These are phyloP conservation scores for Drosophila guanche DNA, from an alignment of 1,140 invertebrate species.

Conservation along the genomic window DNA sequence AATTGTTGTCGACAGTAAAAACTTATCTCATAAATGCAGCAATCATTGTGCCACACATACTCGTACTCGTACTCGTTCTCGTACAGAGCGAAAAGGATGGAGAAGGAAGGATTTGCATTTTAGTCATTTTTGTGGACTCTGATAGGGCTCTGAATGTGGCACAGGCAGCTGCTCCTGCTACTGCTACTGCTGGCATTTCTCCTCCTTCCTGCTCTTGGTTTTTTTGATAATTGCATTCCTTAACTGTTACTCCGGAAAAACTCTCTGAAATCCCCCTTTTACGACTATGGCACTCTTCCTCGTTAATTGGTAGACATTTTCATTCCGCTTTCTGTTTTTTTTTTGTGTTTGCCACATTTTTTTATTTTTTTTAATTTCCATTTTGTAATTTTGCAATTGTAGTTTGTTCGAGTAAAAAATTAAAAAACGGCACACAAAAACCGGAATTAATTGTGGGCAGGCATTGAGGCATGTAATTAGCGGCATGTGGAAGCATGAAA, in stretches of 20 bases:
- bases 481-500: conserved; percentile 35
- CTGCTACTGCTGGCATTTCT: not conserved
- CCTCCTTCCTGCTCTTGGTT: conserved; percentile 9
- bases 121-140: conserved; percentile 9
- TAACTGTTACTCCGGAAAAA: conserved; percentile 21
- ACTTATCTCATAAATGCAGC: conserved; percentile 76
- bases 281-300: conserved; percentile 6
- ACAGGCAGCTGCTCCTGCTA: not conserved
- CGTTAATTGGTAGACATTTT: conserved; percentile 62
- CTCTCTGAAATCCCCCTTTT: conserved; percentile 1
- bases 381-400: conserved; percentile 37
- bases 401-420: conserved; percentile 57
- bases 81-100: not conserved
- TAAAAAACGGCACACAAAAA: conserved; percentile 32
- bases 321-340: conserved; percentile 37
- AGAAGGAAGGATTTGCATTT: conserved; percentile 6
- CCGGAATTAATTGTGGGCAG: conserved; percentile 44
- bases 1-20: conserved; percentile 75
- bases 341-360: conserved; percentile 7
- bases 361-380: not conserved
- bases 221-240: conserved; percentile 62
- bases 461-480: conserved; percentile 59
- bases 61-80: conserved; percentile 7
- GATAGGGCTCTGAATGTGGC: conserved; percentile 13
- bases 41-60: conserved; percentile 51